Evolutionary conservation across 2,888 invertebrate species (phyloP).

Genomic region (Andricus quercusramuli): DNA sequence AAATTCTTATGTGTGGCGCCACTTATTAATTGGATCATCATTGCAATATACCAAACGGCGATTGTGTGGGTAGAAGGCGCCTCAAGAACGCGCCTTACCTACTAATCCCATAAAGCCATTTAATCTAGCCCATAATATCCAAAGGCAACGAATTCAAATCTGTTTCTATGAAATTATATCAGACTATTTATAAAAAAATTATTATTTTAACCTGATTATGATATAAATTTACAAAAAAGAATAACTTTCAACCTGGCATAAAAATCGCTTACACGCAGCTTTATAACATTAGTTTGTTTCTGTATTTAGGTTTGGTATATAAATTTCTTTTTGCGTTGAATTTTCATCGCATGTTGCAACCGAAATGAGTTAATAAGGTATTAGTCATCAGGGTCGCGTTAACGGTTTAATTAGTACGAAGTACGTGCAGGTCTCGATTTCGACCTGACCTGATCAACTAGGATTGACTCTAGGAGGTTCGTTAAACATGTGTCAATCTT

Average conservation of each 20-base stretch:
- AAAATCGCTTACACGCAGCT: no score
- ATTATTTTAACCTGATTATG: not conserved
- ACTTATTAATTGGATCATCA: no score
- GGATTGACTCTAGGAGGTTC: constrained; percentile 9
- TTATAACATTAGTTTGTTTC: not conserved
- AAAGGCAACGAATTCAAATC: not conserved
- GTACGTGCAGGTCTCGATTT: constrained; percentile 68
- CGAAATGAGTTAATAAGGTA: constrained; percentile 49
- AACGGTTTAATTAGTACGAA: constrained; percentile 67
- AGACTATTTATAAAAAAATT: no score
- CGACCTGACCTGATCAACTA: constrained; percentile 58
- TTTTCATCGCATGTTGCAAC: constrained; percentile 35
- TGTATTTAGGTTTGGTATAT: not conserved
- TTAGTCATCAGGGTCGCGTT: constrained; percentile 61
- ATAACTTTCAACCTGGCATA: no score
- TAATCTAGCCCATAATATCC: not conserved
- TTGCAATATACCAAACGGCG: no score
- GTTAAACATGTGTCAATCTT: constrained; percentile 17
- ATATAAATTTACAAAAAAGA: no score
- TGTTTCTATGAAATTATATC: not conserved
- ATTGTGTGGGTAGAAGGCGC: no score
- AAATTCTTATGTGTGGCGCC: no score
- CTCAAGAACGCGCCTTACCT: not conserved
- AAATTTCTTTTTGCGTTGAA: not conserved
- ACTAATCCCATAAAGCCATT: not conserved